A percentile compares a stretch with the other conserved stretches of the same genome.
These are phyloP conservation scores for Cairina moschata DNA, from an alignment of 2,113 vertebrate genomes.

Conservation along the genomic window DNA sequence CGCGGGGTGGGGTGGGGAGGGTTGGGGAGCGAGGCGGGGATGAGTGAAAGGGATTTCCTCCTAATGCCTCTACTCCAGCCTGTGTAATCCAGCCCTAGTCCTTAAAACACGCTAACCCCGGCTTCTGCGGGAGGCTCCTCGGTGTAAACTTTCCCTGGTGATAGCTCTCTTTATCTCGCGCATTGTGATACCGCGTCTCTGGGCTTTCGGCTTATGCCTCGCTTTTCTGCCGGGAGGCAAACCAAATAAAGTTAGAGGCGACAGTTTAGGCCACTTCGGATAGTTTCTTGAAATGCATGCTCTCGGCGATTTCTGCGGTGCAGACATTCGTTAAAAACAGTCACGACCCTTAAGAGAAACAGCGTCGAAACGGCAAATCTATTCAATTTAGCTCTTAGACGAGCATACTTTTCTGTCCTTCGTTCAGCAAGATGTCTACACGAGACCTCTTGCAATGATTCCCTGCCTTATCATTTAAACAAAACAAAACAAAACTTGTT, in stretches of 20 bases:
- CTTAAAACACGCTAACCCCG: conserved; percentile 11
- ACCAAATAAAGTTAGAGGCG: conserved; percentile 8
- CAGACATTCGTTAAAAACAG: conserved; percentile 8
- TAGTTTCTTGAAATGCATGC: background rate
- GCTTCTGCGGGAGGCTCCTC: background rate
- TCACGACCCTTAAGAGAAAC: background rate
- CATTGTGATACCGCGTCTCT: background rate
- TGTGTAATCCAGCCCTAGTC: conserved; percentile 30
- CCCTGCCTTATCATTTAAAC: background rate
- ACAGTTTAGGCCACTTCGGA: background rate
- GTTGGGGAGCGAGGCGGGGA: background rate
- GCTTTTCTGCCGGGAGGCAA: background rate
- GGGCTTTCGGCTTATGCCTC: background rate
- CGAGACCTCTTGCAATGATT: background rate
- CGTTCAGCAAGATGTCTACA: background rate
- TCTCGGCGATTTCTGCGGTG: background rate
- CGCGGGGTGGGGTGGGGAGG: background rate
- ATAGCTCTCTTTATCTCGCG: background rate
- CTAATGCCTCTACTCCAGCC: conserved; percentile 4
- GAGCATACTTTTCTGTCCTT: background rate
- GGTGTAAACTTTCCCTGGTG: conserved; percentile 48
- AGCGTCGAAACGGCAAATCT: background rate
- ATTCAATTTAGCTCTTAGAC: background rate
- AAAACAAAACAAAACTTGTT: background rate
- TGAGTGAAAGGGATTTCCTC: conserved; percentile 42